Evolutionary conservation across 2,888 invertebrate species (phyloP), one percentile per base, ranked within the genome.

Genomic region (Meiosimyza platycephala): DNA sequence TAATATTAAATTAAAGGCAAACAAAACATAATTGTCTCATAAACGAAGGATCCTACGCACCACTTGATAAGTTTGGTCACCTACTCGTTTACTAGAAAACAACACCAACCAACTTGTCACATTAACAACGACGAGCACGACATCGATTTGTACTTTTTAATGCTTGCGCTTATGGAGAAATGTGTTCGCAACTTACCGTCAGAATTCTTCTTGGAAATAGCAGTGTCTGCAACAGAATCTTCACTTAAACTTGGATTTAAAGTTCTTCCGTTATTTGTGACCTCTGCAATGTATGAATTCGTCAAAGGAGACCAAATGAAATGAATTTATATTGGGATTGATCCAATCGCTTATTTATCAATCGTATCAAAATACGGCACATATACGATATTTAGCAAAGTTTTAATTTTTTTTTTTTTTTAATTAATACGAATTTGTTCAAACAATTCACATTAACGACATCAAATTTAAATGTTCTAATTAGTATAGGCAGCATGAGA

Each of bases 161-260:
- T 75, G 74, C 69, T 74, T 71, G 70, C 70, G 60, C 22, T 12
- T 69, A 47, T 54, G 63, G 22, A 33, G 51, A n/a, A 40, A 82
- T 76, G 71, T 75, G 75, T 75, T 75, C 75, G 76, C 63, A 74
- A 90, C 93, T 92, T 92, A 94, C 94, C 94, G 89, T 94, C 94
- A 82, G 94, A 94, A 89, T 92, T 93, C 90, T 91, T 93, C 90
- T 94, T 94, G 88, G 92, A 91, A 88, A 93, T 90, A 85, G 92
- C 91, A 83, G 93, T 93, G 88, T 94, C 94, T 80, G 93, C 91
- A 85, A 94, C 93, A 80, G 93, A 93, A 89, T 94, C 94, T 89
- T 94, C 93, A 89, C 93, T 93, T 89, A 92, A 92, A 88, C 93
- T 92, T 79, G 93, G 91, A 89, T 93, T 92, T 81, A 91, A 88